Evolutionary conservation across 2,797 vertebrate genomes (phyloP), one percentile per base, ranked within the genome.

Genomic region (Chanos chanos): DNA sequence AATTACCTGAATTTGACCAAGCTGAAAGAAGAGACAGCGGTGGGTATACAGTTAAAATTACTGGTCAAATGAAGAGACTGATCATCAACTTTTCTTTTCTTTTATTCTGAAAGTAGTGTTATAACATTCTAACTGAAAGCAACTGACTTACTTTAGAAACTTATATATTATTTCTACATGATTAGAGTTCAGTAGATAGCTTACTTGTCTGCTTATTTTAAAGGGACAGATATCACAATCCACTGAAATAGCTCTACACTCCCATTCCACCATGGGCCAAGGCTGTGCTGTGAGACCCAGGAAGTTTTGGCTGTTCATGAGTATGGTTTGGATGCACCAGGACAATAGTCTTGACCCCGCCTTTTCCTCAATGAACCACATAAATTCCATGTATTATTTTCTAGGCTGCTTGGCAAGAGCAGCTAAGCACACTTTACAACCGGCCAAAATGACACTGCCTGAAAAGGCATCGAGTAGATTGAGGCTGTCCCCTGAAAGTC

Each of bases 341-440:
- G 76, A 88, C 87, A 89, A 90, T 88, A 72, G 81, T 75, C 81
- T 71, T 79, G 64, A 63, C 48, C 59, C 55, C 3, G n/a, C 62
- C 39, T 45, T 82, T 86, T 85, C 78, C 77, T 90, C 86, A 85
- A 86, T 83, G 88, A 78, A 41, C 66, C 18, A 37, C 64, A 75
- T 21, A 9, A 75, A 91, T 92, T 89, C 90, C 88, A 81, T 66
- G 68, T 75, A 47, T 87, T 62, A 77, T 71, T 74, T 47, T 73
- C 48, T 52, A 7, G 83, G 85, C 88, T 91, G 90, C 88, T 83
- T 77, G 77, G 90, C 47, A 71, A 74, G 37, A 64, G 58, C 18
- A 37, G 22, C 78, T 78, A 69, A 83, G 68, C 60, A 45, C 55
- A 54, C 60, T 51, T 71, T 61, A 56, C 61, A 50, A 59, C 62